Percentiles rank a stretch among this genome's conserved stretches.
These are phyloP conservation scores for Tichodroma muraria DNA, from an alignment of 2,113 vertebrate species.

Conservation along the genomic window DNA sequence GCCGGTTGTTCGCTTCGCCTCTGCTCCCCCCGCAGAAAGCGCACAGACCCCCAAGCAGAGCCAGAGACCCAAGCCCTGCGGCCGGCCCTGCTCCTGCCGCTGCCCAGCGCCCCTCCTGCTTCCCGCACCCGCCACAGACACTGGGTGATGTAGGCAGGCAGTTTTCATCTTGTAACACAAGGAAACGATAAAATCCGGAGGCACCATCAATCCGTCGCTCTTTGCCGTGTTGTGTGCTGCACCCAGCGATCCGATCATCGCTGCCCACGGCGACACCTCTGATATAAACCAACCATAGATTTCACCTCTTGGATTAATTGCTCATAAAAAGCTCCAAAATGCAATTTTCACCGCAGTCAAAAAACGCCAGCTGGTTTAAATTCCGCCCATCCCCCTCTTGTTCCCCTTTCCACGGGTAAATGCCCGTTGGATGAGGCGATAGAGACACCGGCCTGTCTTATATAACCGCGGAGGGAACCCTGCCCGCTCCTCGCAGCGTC, in stretches of 20 bases:
- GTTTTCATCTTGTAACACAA: not conserved
- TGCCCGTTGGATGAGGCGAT: not conserved
- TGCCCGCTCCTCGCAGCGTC: not conserved
- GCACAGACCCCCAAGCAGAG: not conserved
- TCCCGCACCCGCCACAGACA: not conserved
- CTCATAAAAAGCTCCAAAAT: not conserved
- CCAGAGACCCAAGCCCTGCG: not conserved
- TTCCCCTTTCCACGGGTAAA: not conserved
- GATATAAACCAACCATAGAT: fast-evolving
- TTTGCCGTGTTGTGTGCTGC: not conserved
- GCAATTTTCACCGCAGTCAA: not conserved
- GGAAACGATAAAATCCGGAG: not conserved
- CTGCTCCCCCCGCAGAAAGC: not conserved
- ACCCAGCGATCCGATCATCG: not conserved
- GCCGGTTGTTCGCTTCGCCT: not conserved
- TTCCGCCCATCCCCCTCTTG: not conserved
- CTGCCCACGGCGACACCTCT: not conserved
- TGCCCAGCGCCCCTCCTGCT: not conserved
- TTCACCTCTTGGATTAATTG: not conserved
- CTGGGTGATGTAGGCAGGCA: not conserved
- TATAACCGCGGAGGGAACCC: not conserved
- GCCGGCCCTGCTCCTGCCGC: not conserved
- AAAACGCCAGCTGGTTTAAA: not conserved
- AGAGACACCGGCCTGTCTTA: not conserved
- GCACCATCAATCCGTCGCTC: not conserved